Base-by-base conservation (phyloP, 2,797 vertebrate species). In the Scolopax bukidnonensis region DNA sequence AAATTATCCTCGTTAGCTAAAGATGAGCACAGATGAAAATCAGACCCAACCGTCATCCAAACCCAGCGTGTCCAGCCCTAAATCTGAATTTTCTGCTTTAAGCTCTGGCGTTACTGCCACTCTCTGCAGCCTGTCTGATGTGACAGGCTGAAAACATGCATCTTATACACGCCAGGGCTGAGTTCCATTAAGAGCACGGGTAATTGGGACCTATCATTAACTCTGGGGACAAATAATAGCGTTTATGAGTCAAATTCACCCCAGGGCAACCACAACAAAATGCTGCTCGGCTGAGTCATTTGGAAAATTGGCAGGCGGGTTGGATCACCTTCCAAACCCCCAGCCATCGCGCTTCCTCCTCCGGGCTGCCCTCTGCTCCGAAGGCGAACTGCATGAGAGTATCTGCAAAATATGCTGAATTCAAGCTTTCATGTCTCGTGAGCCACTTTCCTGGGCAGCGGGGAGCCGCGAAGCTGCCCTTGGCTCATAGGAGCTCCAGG, bases 121-220 rank as follows among this genome's bases (percentile, higher is more conserved):
- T 88, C 68, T 94, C 61, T 64, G 57, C 73, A 82, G 85, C 73
- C 36, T 9, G 50, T 60, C 79, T 91, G 94, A 91, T 95, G 87
- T 4, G 73, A 92, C 91, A 86, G 83, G 73, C 85, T 73, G 74
- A 65, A 95, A 95, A 78, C 83, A 95, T 59, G 80, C 88, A 94
- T 90, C 81, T 94, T 50, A 61, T 94, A 70, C 54, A 73, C 0
- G 27, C 86, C 88, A 91, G 73, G 73, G 41, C 76, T 45, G 48
- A 95, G 84, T 57, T 86, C 84, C 93, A 90, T 73, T 61, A 90
- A 79, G 60, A 93, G 88, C 61, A 32, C 70, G 92, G 84, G 94
- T 90, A 90, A 90, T 94, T 90, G 50, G 77, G 90, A 63, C 77
- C 80, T 95, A 86, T 96, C 96, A 96, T 96, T 97, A 96, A 94